These are phyloP conservation scores for Acleris emargana DNA, from an alignment of 2,888 invertebrate species.

Conservation along the genomic window DNA sequence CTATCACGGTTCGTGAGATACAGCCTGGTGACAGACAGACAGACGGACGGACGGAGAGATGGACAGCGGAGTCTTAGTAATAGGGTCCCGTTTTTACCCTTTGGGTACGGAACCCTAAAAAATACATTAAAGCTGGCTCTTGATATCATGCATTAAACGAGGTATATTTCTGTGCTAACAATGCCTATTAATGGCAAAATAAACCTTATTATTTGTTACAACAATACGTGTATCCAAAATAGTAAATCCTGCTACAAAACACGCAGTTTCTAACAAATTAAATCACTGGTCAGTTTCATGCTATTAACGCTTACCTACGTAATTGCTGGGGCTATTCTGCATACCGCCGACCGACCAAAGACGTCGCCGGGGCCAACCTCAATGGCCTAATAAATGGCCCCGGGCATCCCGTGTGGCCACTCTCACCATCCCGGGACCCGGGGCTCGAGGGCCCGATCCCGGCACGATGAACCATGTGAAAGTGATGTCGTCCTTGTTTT, in stretches of 20 bases:
- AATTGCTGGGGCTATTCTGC: constrained; percentile 36
- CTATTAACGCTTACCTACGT: constrained; percentile 35
- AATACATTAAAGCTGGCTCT: no score
- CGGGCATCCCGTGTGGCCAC: constrained; percentile 38
- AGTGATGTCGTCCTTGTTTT: constrained; percentile 25
- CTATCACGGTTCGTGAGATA: no score
- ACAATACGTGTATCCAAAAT: background rate
- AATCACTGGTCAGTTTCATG: constrained; percentile 28
- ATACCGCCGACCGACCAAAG: constrained; percentile 37
- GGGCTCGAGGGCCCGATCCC: constrained; percentile 8
- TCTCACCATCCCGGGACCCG: constrained; percentile 34
- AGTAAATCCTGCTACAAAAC: constrained; percentile 1
- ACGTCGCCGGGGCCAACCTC: constrained; percentile 36
- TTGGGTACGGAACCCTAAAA: no score
- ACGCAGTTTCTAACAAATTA: constrained; percentile 12
- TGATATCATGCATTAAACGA: no score
- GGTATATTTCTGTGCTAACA: no score
- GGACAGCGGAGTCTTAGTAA: no score
- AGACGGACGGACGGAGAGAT: no score
- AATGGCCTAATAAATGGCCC: constrained; percentile 41
- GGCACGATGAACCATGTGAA: constrained; percentile 9
- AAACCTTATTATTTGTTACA: no score
- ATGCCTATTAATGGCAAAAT: no score
- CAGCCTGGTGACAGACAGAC: no score
- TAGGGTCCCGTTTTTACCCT: no score